Evolutionary conservation across 2,888 invertebrate species (phyloP).

Genomic region (Trisateles emortualis): DNA sequence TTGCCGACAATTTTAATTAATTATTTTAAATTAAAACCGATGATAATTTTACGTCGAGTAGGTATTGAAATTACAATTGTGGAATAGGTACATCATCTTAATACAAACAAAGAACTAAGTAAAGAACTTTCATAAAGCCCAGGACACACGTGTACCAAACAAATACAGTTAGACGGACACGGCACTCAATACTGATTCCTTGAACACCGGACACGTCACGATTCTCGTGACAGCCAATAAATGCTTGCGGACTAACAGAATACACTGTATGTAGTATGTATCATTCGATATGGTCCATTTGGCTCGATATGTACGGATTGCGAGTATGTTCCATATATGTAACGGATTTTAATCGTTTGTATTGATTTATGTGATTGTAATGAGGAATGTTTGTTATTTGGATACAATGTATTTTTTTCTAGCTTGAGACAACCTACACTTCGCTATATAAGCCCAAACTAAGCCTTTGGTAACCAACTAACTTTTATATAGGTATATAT

Average conservation of each 20-base stretch:
- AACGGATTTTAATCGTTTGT: constrained; percentile 33
- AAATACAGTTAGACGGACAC: constrained; percentile 45
- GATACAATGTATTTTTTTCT: too few species aligned
- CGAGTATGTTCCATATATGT: constrained; percentile 25
- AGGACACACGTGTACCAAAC: constrained; percentile 45
- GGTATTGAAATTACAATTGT: too few species aligned
- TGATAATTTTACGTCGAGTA: too few species aligned
- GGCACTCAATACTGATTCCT: constrained; percentile 48
- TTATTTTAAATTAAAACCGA: too few species aligned
- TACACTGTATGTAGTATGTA: constrained; percentile 29
- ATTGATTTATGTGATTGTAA: constrained; percentile 21
- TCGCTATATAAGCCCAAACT: too few species aligned
- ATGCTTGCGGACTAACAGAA: constrained; percentile 58
- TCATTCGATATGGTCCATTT: constrained; percentile 59
- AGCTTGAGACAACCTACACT: too few species aligned
- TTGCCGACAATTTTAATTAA: too few species aligned
- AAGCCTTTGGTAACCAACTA: too few species aligned
- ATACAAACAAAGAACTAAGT: background rate
- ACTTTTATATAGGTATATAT: too few species aligned
- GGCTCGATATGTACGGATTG: constrained; percentile 37
- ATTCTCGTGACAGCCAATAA: constrained; percentile 73
- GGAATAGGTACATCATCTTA: background rate
- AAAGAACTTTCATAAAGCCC: constrained; percentile 28
- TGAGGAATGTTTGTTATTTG: background rate
- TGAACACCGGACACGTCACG: constrained; percentile 60